phyloP scores from a whole-genome alignment of 2,888 invertebrate species.

The Yponomeuta plumbellus region DNA sequence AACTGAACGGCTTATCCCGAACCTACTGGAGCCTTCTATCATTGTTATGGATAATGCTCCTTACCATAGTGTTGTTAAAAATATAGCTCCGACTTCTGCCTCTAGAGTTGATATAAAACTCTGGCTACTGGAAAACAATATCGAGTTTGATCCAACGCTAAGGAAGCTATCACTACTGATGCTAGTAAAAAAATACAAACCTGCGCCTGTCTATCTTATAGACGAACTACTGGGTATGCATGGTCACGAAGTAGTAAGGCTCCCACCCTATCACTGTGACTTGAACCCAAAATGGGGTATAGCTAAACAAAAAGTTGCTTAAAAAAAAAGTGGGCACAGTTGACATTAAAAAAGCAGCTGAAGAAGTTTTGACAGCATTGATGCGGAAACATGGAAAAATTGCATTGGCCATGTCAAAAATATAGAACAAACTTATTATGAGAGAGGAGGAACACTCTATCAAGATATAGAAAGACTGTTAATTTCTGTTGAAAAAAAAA shows the following conservation, averaged over 20 bases:
- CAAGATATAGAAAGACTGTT: not conserved
- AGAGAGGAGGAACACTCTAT: not conserved
- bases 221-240: constrained; percentile 2
- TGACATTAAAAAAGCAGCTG: too few species aligned
- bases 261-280: not conserved
- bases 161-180: constrained; percentile 13
- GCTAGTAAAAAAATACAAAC: constrained; percentile 12
- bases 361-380: not conserved
- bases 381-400: constrained; percentile 1
- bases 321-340: not conserved
- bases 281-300: constrained; percentile 1
- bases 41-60: constrained; percentile 17
- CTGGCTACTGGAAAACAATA: constrained; percentile 10
- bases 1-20: constrained; percentile 13
- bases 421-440: not conserved
- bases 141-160: constrained; percentile 1
- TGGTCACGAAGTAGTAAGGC: constrained; percentile 13
- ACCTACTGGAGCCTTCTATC: constrained; percentile 10
- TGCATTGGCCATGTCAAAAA: constrained; percentile 1
- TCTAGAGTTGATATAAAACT: not conserved
- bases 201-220: constrained; percentile 12
- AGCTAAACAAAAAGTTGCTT: constrained; percentile 16
- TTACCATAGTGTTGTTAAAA: constrained; percentile 14
- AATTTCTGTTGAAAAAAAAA: not conserved
- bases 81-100: constrained; percentile 15